Evolutionary conservation across 2,888 invertebrate species (phyloP).

Genomic region (Andricus curvator): DNA sequence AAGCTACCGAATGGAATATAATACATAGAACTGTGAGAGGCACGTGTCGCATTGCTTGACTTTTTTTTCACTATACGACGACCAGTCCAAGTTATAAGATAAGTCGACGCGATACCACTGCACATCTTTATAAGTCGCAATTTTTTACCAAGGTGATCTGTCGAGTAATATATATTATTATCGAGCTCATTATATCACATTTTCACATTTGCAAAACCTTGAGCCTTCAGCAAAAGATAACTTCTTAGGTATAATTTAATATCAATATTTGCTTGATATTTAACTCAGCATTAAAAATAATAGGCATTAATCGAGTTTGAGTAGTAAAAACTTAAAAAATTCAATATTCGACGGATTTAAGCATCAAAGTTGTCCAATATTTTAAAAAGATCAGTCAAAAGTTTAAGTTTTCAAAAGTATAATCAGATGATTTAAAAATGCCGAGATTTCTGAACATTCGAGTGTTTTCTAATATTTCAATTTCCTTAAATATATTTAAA

Average conservation of each 20-base stretch:
- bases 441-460: too few species aligned
- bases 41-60: conserved; percentile 32
- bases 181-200: conserved; percentile 23
- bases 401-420: too few species aligned
- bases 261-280: not conserved
- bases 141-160: conserved; percentile 18
- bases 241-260: not conserved
- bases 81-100: conserved; percentile 31
- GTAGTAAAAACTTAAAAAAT: too few species aligned
- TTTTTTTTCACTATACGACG: not conserved
- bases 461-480: too few species aligned
- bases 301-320: not conserved
- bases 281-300: not conserved
- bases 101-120: conserved; percentile 14
- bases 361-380: too few species aligned
- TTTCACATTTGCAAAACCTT: conserved; percentile 5
- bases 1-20: conserved; percentile 36
- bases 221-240: not conserved
- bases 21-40: conserved; percentile 31
- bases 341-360: too few species aligned
- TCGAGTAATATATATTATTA: conserved; percentile 19
- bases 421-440: too few species aligned
- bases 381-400: too few species aligned
- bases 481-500: too few species aligned
- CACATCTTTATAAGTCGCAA: conserved; percentile 31